phyloP scores from a whole-genome alignment of 2,797 vertebrate genomes.

The Erethizon dorsatum region DNA sequence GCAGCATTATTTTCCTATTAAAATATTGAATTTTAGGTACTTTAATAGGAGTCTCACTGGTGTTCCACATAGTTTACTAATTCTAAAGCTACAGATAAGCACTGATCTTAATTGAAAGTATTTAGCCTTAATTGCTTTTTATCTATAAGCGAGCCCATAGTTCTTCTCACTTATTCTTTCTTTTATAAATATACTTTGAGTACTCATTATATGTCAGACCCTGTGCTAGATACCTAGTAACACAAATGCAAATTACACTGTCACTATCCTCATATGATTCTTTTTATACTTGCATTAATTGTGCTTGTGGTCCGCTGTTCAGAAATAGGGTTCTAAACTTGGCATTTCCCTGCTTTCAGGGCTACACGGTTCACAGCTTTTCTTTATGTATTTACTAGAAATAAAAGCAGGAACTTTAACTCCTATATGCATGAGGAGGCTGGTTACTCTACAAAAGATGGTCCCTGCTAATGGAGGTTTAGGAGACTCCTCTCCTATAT shows the following conservation, averaged over 20 bases:
- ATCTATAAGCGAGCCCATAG: conserved; percentile 22
- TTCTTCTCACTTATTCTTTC: conserved; percentile 61
- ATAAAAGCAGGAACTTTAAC: not conserved
- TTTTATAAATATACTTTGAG: not conserved
- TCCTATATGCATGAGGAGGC: not conserved
- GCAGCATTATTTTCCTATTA: conserved; percentile 49
- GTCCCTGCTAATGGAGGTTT: not conserved
- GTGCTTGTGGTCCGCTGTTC: not conserved
- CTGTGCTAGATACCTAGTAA: not conserved
- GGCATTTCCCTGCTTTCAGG: not conserved
- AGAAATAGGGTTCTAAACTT: not conserved
- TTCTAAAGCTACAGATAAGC: conserved; percentile 69
- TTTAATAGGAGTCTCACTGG: conserved; percentile 48
- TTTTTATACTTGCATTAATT: not conserved
- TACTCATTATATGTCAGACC: not conserved
- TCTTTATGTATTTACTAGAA: not conserved
- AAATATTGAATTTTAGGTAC: conserved; percentile 54
- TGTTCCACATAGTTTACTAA: conserved; percentile 30
- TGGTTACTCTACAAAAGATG: not conserved
- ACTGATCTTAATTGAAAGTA: conserved; percentile 71
- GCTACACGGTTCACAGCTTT: not conserved
- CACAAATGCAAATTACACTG: not conserved
- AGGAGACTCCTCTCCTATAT: not conserved
- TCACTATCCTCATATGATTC: not conserved
- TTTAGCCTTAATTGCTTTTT: conserved; percentile 72